Evolutionary conservation across 2,888 invertebrate genomes (phyloP).

Genomic region (Phlogophora meticulosa): DNA sequence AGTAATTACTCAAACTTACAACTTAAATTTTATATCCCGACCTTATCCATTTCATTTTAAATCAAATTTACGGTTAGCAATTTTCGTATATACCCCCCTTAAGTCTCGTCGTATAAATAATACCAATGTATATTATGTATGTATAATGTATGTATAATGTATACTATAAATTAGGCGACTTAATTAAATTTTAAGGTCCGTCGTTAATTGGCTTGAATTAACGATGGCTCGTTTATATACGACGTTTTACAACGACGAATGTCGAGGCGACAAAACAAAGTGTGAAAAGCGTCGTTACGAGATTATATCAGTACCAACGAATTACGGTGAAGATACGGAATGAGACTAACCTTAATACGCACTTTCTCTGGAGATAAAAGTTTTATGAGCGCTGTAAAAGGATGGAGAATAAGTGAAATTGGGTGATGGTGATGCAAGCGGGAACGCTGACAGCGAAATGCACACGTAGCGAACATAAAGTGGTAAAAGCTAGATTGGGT

Average conservation of each 20-base stretch:
- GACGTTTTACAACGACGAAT: conserved; percentile 34
- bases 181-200: conserved; percentile 62
- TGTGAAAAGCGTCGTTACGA: conserved; percentile 70
- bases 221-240: conserved; percentile 56
- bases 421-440: conserved; percentile 55
- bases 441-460: conserved; percentile 70
- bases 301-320: conserved; percentile 70
- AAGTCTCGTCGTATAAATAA: conserved; percentile 39
- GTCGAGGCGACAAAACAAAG: conserved; percentile 51
- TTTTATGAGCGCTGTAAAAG: conserved; percentile 76
- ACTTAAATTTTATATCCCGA: no score
- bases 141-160: no score
- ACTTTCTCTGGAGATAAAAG: conserved; percentile 83
- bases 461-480: conserved; percentile 76
- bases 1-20: no score
- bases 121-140: no score
- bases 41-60: no score
- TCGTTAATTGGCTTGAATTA: conserved; percentile 70
- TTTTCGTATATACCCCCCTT: no score
- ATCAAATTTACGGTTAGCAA: no score
- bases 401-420: conserved; percentile 74
- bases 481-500: conserved; percentile 83
- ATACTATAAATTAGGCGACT: conserved; percentile 61
- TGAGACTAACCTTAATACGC: conserved; percentile 68
- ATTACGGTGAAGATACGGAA: conserved; percentile 70